phyloP scores from a whole-genome alignment of 2,113 vertebrate species.

The Onychorhynchus coronatus region DNA sequence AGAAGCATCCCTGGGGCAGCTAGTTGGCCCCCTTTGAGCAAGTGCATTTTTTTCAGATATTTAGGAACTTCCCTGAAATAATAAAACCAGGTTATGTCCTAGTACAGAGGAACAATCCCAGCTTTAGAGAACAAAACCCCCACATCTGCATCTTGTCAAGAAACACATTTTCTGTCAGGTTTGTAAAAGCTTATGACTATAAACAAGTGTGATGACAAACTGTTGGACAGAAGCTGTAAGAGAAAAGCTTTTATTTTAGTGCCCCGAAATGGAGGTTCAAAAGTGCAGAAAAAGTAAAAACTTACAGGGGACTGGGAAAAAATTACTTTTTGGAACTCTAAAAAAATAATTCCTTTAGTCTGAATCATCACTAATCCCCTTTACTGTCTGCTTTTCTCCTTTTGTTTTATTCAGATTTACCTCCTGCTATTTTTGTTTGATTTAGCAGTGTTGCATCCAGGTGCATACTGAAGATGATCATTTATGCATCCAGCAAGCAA shows the following conservation, averaged over 20 bases:
- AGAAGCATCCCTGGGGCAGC: background rate
- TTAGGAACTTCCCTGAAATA: background rate
- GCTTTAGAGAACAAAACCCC: background rate
- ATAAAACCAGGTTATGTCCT: background rate
- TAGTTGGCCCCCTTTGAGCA: background rate
- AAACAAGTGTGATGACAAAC: constrained; percentile 35
- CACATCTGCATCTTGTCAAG: constrained; percentile 21
- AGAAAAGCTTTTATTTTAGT: constrained; percentile 15
- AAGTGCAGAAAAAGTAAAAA: background rate
- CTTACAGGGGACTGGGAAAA: background rate
- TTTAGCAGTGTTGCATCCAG: background rate
- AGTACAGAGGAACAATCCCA: background rate
- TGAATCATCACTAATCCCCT: background rate
- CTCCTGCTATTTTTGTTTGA: background rate
- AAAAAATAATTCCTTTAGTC: background rate
- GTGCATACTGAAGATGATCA: background rate
- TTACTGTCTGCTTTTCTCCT: background rate
- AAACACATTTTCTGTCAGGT: constrained; percentile 9
- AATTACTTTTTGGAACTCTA: background rate
- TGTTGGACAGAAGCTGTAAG: constrained; percentile 5
- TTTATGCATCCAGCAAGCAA: background rate
- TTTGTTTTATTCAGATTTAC: background rate
- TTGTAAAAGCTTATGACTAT: background rate
- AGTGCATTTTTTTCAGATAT: background rate
- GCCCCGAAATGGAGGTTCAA: background rate